phyloP scores from a whole-genome alignment of 2,113 vertebrate species.

The Bothrops jararaca region DNA sequence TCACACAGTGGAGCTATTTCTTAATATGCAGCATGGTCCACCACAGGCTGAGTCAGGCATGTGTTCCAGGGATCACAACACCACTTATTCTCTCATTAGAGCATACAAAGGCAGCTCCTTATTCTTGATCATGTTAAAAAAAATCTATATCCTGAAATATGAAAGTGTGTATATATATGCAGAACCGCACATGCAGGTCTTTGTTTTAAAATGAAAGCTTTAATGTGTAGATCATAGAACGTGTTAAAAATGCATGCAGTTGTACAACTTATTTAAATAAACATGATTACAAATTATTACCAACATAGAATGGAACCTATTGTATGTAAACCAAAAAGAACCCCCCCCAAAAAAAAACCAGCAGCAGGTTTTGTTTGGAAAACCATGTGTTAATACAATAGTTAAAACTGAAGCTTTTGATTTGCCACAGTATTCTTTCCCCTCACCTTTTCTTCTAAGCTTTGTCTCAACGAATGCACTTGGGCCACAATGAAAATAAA shows the following conservation, averaged over 20 bases:
- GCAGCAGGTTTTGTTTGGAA: conserved; percentile 49
- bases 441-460: conserved; percentile 37
- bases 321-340: conserved; percentile 45
- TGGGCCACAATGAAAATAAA: conserved; percentile 75
- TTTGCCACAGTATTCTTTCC: conserved; percentile 32
- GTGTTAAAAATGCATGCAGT: neutral
- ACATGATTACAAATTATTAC: conserved; percentile 61
- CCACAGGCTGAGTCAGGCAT: neutral
- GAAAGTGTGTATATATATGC: neutral
- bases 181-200: neutral
- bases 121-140: neutral
- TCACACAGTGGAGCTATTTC: conserved; percentile 23
- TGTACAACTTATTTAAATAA: conserved; percentile 61
- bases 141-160: neutral
- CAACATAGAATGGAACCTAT: conserved; percentile 45
- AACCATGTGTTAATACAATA: conserved; percentile 34
- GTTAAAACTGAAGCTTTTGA: conserved; percentile 49
- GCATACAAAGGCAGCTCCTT: neutral
- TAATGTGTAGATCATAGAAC: neutral
- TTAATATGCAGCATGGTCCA: neutral
- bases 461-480: conserved; percentile 75
- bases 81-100: neutral
- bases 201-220: conserved; percentile 36
- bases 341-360: conserved; percentile 32
- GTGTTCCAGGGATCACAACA: neutral